These are phyloP conservation scores for Dicentrarchus labrax DNA, from an alignment of 2,113 vertebrate species.

Conservation along the genomic window DNA sequence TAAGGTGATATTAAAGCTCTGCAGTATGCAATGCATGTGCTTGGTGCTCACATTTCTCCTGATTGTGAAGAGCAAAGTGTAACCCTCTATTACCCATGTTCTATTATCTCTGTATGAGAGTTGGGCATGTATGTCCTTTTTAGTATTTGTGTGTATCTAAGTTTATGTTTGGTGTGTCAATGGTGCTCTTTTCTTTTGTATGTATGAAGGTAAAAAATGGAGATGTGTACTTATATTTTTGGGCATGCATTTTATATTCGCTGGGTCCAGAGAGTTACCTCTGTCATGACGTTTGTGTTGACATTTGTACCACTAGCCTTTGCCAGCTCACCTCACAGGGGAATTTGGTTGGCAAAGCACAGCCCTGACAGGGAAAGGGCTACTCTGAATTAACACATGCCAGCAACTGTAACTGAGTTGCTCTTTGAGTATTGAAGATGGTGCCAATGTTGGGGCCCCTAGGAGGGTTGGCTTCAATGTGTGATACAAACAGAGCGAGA, in stretches of 20 bases:
- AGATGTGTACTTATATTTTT: background rate
- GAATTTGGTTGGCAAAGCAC: constrained; percentile 25
- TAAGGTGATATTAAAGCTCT: no score
- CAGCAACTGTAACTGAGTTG: constrained; percentile 22
- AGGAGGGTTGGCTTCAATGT: constrained; percentile 5
- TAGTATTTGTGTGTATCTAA: background rate
- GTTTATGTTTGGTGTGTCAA: background rate
- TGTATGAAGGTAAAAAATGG: background rate
- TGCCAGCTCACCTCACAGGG: constrained; percentile 36
- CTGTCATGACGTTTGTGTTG: constrained; percentile 27
- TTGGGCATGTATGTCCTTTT: background rate
- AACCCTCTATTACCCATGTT: background rate
- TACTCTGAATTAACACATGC: constrained; percentile 45
- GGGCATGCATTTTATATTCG: background rate
- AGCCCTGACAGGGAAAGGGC: constrained; percentile 7
- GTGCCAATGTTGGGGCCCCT: constrained; percentile 12
- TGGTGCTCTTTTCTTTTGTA: background rate
- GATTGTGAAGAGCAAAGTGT: background rate
- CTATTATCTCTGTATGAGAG: background rate
- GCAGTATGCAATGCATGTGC: background rate
- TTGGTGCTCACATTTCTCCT: background rate
- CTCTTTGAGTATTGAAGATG: constrained; percentile 31
- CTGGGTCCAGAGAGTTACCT: background rate
- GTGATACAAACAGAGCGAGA: constrained; percentile 24
- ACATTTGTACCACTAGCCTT: constrained; percentile 37